Evolutionary conservation across 1,140 invertebrate genomes (phyloP).

Genomic region (Ips nitidus): DNA sequence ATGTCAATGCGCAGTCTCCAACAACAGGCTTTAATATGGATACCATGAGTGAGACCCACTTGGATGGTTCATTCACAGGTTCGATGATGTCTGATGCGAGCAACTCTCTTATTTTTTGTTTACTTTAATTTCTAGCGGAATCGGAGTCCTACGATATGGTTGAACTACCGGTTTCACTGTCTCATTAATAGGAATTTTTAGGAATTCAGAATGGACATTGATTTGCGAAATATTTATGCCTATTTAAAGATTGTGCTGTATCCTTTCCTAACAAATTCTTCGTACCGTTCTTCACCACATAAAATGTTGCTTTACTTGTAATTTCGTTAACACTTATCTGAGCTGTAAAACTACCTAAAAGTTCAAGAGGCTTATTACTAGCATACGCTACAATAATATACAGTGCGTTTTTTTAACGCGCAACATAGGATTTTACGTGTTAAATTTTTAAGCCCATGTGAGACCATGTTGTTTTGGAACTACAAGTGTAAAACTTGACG

Average conservation of each 20-base stretch:
- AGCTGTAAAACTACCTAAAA: slow-evolving; percentile 10
- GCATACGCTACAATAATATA: slow-evolving; percentile 10
- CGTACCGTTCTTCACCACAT: slow-evolving; percentile 17
- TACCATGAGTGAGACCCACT: slow-evolving; percentile 51
- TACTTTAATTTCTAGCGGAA: slow-evolving; percentile 26
- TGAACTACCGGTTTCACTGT: slow-evolving; percentile 20
- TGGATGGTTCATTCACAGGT: slow-evolving; percentile 24
- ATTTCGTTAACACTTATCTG: slow-evolving; percentile 5
- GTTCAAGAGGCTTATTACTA: slow-evolving; percentile 2
- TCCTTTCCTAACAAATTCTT: slow-evolving; percentile 21
- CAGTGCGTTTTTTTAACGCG: no score
- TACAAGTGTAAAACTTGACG: no score
- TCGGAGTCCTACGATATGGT: slow-evolving; percentile 24
- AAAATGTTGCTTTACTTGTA: slow-evolving; percentile 10
- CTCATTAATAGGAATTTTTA: slow-evolving; percentile 26
- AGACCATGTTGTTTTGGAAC: no score
- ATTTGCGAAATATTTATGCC: slow-evolving; percentile 1
- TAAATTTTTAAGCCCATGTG: no score
- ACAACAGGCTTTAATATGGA: slow-evolving; percentile 43
- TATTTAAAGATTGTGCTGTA: slow-evolving; percentile 15
- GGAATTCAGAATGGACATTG: slow-evolving; percentile 5
- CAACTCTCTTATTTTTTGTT: slow-evolving; percentile 37
- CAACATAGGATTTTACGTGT: no score
- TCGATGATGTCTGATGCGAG: slow-evolving; percentile 28
- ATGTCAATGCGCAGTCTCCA: slow-evolving; percentile 51